Percentiles rank a stretch among this genome's conserved stretches.
These are phyloP conservation scores for Campylomormyrus tamandua DNA, from an alignment of 2,113 vertebrate genomes.

Conservation along the genomic window DNA sequence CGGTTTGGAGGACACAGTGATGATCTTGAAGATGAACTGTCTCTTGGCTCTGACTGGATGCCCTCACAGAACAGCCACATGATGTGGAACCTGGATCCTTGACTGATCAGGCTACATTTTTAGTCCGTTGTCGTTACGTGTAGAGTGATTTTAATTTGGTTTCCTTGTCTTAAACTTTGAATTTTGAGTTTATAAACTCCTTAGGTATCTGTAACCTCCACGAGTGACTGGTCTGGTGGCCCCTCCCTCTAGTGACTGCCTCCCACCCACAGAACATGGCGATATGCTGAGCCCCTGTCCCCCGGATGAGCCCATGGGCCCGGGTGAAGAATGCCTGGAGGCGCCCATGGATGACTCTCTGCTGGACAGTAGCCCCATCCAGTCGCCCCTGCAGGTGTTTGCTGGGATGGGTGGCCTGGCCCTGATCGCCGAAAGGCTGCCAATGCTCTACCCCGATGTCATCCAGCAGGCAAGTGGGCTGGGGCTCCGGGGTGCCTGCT, in stretches of 20 bases:
- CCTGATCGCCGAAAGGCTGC: constrained; percentile 91
- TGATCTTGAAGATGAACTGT: not conserved
- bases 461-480: constrained; percentile 83
- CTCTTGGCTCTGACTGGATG: not conserved
- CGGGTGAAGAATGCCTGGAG: constrained; percentile 82
- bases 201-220: not conserved
- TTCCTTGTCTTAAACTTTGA: not conserved
- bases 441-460: constrained; percentile 97
- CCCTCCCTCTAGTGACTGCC: not conserved
- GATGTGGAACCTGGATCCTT: not conserved
- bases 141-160: not conserved
- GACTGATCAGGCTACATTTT: not conserved
- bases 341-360: constrained; percentile 81
- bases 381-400: constrained; percentile 95
- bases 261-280: constrained; percentile 69
- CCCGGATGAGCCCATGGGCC: constrained; percentile 82
- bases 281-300: constrained; percentile 82
- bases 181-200: not conserved
- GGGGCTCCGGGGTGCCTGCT: not conserved
- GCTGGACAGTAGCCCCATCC: constrained; percentile 89
- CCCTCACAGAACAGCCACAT: not conserved
- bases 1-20: not conserved
- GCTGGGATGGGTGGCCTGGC: constrained; percentile 96
- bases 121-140: not conserved
- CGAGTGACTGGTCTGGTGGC: not conserved